These are phyloP conservation scores for Dysmachus trigonus DNA, from an alignment of 2,888 invertebrate genomes.

Conservation along the genomic window DNA sequence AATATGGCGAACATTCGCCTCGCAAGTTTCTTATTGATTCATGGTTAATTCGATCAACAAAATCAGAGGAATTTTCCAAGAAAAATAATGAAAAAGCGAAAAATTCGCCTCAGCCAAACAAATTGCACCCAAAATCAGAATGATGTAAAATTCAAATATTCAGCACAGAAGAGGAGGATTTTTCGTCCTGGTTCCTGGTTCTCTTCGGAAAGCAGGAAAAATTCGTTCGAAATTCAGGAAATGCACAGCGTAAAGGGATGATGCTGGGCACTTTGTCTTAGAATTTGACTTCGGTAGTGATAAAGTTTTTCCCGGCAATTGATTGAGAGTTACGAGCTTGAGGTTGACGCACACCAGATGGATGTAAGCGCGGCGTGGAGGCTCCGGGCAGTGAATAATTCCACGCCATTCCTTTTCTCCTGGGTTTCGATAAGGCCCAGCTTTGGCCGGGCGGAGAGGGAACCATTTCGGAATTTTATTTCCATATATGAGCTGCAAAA, in stretches of 20 bases:
- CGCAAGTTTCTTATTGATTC: not conserved
- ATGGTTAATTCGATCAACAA: constrained; percentile 5
- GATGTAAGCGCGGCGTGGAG: not conserved
- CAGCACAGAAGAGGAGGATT: not conserved
- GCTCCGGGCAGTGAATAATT: not conserved
- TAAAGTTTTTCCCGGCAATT: constrained; percentile 15
- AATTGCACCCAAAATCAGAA: constrained; percentile 16
- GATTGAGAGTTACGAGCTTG: constrained; percentile 6
- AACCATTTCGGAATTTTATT: not conserved
- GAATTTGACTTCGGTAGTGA: constrained; percentile 4
- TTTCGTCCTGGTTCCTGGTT: not conserved
- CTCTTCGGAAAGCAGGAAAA: not conserved
- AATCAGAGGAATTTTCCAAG: constrained; percentile 6
- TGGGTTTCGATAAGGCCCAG: not conserved
- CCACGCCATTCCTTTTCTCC: not conserved
- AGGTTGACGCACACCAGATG: not conserved
- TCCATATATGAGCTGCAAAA: not conserved
- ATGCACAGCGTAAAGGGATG: not conserved
- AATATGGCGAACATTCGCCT: not conserved
- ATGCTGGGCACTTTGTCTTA: not conserved
- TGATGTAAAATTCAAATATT: constrained; percentile 18
- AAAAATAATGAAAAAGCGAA: not conserved
- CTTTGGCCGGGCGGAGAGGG: not conserved
- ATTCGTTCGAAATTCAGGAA: not conserved
- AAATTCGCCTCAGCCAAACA: not conserved